Conservation (phyloP, 1,140 invertebrate species). For the Sminthurinus signatus region DNA sequence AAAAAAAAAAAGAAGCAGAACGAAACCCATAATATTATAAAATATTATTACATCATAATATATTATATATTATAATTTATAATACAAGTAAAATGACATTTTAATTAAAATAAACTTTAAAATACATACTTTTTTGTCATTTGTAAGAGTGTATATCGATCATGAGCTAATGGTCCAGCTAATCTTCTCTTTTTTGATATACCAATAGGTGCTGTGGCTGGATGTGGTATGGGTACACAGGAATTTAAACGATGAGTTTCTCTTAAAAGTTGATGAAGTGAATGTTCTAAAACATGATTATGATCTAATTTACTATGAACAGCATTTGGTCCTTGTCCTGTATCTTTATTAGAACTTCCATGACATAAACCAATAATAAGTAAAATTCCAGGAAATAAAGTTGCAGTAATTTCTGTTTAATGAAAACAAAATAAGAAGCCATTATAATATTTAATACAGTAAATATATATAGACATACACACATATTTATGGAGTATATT, state of each 20-base stretch:
- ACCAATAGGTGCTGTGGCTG: conserved; percentile 82
- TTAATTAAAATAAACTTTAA: not conserved
- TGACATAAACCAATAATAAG: conserved; percentile 57
- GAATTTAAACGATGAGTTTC: conserved; percentile 88
- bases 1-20: not conserved
- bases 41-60: too few species aligned
- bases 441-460: too few species aligned
- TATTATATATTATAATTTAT: not conserved
- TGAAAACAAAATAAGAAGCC: too few species aligned
- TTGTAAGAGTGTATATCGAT: conserved; percentile 75
- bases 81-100: too few species aligned
- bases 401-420: conserved; percentile 95
- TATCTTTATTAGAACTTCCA: conserved; percentile 46
- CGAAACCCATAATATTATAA: too few species aligned
- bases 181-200: conserved; percentile 80
- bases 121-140: conserved; percentile 64
- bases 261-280: conserved; percentile 83
- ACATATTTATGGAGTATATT: too few species aligned
- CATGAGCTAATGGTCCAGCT: conserved; percentile 81
- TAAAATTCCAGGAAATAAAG: conserved; percentile 87
- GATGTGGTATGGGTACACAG: conserved; percentile 89
- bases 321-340: conserved; percentile 36
- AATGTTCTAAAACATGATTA: conserved; percentile 93
- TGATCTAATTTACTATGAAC: conserved; percentile 66
- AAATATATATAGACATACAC: too few species aligned